Conservation (phyloP, 2,113 vertebrate genomes). For the Scolopax mira region DNA sequence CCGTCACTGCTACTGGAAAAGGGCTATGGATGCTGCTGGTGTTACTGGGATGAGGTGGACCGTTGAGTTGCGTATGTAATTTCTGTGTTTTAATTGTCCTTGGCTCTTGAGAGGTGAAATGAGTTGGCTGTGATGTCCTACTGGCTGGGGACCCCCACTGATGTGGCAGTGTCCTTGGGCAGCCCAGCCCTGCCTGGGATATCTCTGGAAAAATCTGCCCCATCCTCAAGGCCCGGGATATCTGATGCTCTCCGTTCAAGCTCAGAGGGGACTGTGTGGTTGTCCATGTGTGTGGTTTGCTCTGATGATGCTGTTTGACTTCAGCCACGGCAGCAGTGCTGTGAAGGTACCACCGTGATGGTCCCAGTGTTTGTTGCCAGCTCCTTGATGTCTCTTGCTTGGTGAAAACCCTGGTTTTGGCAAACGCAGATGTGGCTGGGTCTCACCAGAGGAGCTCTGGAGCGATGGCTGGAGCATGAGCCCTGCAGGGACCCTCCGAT, state of each 20-base stretch:
- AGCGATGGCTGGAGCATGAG: fast-evolving
- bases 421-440: fast-evolving
- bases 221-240: fast-evolving
- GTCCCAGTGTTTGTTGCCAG: not conserved
- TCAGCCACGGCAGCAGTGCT: not conserved
- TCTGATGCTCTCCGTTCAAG: not conserved
- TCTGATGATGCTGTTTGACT: not conserved
- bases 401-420: not conserved
- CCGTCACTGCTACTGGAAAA: not conserved
- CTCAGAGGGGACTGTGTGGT: fast-evolving
- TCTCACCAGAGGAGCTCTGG: not conserved
- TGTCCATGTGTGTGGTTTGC: not conserved
- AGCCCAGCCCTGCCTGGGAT: not conserved
- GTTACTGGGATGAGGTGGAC: not conserved
- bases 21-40: not conserved
- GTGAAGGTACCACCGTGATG: not conserved
- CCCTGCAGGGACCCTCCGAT: too few relatives aligned
- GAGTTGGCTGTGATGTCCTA: not conserved
- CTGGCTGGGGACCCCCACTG: not conserved
- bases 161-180: not conserved
- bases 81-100: not conserved
- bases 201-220: not conserved
- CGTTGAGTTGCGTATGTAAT: not conserved
- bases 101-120: fast-evolving
- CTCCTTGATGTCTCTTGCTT: not conserved